Evolutionary conservation across 1,140 invertebrate genomes (phyloP).

Genomic region (Hesperophylax magnus): DNA sequence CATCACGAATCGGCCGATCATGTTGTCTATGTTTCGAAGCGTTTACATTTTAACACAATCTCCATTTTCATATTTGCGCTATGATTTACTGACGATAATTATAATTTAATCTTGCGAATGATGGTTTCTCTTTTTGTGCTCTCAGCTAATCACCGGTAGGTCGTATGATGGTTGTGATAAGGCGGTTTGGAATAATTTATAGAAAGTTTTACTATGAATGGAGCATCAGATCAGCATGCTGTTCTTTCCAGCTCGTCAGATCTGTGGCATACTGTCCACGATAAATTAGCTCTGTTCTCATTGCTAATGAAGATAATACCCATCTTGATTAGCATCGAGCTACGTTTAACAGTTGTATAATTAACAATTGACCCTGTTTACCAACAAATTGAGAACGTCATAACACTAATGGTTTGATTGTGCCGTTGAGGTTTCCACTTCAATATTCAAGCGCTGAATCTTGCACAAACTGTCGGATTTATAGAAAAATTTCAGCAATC

Average conservation of each 20-base stretch:
- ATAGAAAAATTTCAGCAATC: too few relatives aligned
- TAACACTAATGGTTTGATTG: too few relatives aligned
- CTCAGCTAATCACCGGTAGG: conserved; percentile 19
- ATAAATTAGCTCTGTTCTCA: background rate
- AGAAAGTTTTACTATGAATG: conserved; percentile 17
- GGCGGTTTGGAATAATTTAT: background rate
- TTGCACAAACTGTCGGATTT: too few relatives aligned
- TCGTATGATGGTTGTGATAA: conserved; percentile 4
- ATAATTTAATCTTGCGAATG: conserved; percentile 31
- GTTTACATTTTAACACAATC: conserved; percentile 8
- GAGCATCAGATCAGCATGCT: background rate
- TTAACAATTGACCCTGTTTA: too few relatives aligned
- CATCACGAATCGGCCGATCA: background rate
- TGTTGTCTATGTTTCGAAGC: background rate
- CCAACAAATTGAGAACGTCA: too few relatives aligned
- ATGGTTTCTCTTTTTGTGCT: conserved; percentile 31
- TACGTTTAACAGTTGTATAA: too few relatives aligned
- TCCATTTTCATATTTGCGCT: conserved; percentile 19
- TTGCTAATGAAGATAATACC: background rate
- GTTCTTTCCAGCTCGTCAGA: background rate
- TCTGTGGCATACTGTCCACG: background rate
- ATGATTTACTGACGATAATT: conserved; percentile 34
- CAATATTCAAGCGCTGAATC: too few relatives aligned
- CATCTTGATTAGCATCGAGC: too few relatives aligned
- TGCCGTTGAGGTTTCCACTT: too few relatives aligned